Percentiles rank a stretch among this genome's conserved stretches.
phyloP scores from a whole-genome alignment of 2,113 vertebrate species.

The Bufo bufo region DNA sequence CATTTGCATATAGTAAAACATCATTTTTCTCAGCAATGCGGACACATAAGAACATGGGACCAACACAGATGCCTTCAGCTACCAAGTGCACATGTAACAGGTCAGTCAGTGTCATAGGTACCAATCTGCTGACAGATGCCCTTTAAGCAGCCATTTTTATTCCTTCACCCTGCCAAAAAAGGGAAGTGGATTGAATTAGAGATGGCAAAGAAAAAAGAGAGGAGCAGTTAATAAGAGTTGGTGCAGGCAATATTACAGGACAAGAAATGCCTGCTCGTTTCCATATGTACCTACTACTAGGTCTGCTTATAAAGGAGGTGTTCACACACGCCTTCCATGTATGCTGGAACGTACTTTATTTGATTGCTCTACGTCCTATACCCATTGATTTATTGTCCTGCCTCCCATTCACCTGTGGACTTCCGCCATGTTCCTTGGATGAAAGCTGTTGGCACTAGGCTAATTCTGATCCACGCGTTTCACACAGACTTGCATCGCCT shows the following conservation, averaged over 20 bases:
- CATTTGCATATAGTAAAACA: no score
- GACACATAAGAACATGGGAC: no score
- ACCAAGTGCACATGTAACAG: no score
- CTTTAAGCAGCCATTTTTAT: neutral
- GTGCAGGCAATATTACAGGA: neutral
- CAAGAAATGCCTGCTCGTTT: neutral
- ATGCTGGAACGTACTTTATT: neutral
- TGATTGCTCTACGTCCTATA: neutral
- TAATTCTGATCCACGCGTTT: neutral
- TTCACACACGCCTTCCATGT: neutral
- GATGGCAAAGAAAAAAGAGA: neutral
- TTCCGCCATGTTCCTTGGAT: neutral
- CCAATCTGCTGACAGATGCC: no score
- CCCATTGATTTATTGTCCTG: neutral
- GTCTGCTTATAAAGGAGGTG: neutral
- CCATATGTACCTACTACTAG: neutral
- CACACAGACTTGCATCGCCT: no score
- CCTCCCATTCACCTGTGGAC: no score
- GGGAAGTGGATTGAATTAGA: neutral
- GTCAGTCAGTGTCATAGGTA: no score
- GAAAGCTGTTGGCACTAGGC: neutral
- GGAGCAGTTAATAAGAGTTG: neutral
- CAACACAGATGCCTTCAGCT: no score
- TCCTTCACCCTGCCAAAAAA: neutral
- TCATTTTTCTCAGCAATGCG: no score